phyloP scores from a whole-genome alignment of 2,113 vertebrate species.

The Cyanoramphus novaezelandiae region DNA sequence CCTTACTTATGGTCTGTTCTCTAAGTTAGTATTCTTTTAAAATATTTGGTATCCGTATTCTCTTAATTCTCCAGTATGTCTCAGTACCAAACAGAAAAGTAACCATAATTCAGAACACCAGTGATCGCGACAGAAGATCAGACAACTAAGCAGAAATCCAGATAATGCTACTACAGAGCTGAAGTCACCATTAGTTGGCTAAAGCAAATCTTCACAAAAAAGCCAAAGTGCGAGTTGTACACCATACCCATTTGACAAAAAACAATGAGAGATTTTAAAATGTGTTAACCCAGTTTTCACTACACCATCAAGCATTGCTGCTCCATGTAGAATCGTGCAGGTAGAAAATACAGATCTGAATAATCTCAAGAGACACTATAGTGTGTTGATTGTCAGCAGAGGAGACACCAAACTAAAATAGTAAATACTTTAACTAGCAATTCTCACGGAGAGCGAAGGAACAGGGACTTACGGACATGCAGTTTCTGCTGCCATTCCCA shows the following conservation, averaged over 20 bases:
- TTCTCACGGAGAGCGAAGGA: neutral
- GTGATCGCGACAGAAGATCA: neutral
- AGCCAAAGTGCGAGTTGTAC: neutral
- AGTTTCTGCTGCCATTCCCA: neutral
- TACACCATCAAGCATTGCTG: neutral
- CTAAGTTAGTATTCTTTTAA: neutral
- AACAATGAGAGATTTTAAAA: neutral
- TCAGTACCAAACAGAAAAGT: neutral
- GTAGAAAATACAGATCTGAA: neutral
- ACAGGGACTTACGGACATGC: neutral
- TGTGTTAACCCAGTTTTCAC: neutral
- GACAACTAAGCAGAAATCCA: neutral
- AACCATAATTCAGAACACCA: neutral
- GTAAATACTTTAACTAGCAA: neutral
- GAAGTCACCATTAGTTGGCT: neutral
- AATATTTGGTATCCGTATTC: neutral
- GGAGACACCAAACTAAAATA: neutral
- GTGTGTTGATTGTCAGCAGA: neutral
- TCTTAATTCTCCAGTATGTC: constrained; percentile 5
- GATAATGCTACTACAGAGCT: neutral
- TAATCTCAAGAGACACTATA: neutral
- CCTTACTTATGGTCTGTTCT: constrained; percentile 27
- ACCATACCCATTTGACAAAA: neutral
- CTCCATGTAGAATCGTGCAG: neutral
- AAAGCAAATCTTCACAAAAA: neutral